Percentiles rank a stretch among this genome's conserved stretches.
phyloP scores from a whole-genome alignment of 2,888 invertebrate genomes.

The Andricus curvator region DNA sequence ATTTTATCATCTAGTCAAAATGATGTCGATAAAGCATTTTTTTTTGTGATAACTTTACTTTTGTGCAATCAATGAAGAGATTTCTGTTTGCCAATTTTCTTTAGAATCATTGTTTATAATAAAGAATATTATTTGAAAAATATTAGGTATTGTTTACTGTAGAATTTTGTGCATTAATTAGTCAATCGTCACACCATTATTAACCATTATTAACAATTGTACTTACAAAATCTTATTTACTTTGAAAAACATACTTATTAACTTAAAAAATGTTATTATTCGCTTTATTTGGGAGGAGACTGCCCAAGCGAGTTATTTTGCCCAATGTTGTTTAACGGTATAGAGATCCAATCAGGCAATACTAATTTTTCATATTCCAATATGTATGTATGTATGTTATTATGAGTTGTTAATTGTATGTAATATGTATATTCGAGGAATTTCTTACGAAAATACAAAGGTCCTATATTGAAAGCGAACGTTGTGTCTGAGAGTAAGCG shows the following conservation, averaged over 20 bases:
- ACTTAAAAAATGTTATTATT: conserved; percentile 19
- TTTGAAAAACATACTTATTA: conserved; percentile 7
- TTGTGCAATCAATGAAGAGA: neutral
- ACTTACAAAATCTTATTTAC: conserved; percentile 7
- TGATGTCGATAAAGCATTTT: neutral
- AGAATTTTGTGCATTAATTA: conserved; percentile 15
- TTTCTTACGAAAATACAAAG: conserved; percentile 71
- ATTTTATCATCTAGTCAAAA: neutral
- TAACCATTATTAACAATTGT: conserved; percentile 14
- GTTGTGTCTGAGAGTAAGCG: conserved; percentile 47
- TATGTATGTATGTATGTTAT: neutral
- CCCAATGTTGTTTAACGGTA: conserved; percentile 34
- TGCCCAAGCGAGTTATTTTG: conserved; percentile 50
- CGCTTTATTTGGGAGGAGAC: conserved; percentile 28
- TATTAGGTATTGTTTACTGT: conserved; percentile 22
- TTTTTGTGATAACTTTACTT: neutral
- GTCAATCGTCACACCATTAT: conserved; percentile 4
- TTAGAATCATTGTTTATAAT: neutral
- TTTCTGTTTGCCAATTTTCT: neutral
- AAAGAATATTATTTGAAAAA: neutral
- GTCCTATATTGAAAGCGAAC: conserved; percentile 55
- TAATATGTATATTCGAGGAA: conserved; percentile 65
- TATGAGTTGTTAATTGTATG: conserved; percentile 52
- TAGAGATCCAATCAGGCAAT: neutral
- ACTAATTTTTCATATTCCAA: too few relatives aligned